These are phyloP conservation scores for Cryptoblepharus egeriae DNA, from an alignment of 2,797 vertebrate genomes.

Conservation along the genomic window DNA sequence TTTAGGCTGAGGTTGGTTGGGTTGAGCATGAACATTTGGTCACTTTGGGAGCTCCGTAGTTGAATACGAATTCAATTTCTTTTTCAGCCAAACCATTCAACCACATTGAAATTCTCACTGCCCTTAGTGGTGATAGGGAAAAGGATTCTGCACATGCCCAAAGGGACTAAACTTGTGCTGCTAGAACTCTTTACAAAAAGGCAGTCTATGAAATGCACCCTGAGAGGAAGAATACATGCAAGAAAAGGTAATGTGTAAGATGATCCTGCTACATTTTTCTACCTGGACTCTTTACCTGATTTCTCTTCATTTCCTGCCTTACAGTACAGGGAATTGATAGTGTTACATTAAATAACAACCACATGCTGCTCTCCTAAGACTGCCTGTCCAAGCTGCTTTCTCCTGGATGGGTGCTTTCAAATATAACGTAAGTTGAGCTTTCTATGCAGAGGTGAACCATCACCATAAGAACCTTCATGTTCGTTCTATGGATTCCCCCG, in stretches of 20 bases:
- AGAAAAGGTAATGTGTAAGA: not conserved
- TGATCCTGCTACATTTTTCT: not conserved
- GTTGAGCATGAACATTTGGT: not conserved
- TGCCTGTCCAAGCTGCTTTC: not conserved
- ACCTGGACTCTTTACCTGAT: not conserved
- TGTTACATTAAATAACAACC: not conserved
- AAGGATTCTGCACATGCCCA: not conserved
- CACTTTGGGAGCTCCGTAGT: not conserved
- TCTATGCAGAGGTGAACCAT: fast-evolving
- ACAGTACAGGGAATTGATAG: fast-evolving
- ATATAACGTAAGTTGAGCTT: not conserved
- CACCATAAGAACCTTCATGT: not conserved
- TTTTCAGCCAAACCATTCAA: not conserved
- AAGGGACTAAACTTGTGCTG: not conserved
- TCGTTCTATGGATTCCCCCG: fast-evolving
- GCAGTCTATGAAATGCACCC: not conserved
- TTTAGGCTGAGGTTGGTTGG: not conserved
- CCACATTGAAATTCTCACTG: not conserved
- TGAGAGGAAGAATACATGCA: too few relatives aligned
- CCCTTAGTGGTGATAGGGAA: not conserved
- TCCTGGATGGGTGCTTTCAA: not conserved
- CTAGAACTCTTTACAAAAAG: not conserved
- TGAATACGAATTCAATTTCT: not conserved
- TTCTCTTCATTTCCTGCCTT: conserved; percentile 7
- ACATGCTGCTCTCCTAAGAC: not conserved